Evolutionary conservation across 1,140 invertebrate genomes (phyloP).

Genomic region (Ptiloglossa arizonensis): DNA sequence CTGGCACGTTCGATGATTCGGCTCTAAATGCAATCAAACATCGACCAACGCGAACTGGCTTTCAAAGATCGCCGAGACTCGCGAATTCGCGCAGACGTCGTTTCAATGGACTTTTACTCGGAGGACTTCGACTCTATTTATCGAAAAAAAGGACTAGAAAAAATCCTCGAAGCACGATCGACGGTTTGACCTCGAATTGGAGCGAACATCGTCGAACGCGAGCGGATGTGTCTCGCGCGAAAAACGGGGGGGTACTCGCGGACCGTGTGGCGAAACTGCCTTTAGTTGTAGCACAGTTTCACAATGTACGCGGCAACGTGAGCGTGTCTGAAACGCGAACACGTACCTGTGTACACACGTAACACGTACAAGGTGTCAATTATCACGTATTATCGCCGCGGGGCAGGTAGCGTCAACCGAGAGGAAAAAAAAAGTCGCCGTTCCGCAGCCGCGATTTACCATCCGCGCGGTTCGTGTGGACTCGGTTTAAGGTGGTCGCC

Average conservation of each 20-base stretch:
- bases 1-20: too few species aligned
- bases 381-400: constrained; percentile 74
- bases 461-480: constrained; percentile 23
- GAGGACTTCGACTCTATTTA: too few species aligned
- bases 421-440: constrained; percentile 47
- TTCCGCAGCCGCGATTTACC: constrained; percentile 31
- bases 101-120: too few species aligned
- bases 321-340: constrained; percentile 39
- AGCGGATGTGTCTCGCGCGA: neutral
- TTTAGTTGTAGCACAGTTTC: constrained; percentile 50
- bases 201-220: neutral
- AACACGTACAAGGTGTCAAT: constrained; percentile 73
- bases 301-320: constrained; percentile 39
- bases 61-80: too few species aligned
- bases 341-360: constrained; percentile 46
- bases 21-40: too few species aligned
- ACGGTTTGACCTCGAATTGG: neutral
- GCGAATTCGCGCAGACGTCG: too few species aligned
- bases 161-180: too few species aligned
- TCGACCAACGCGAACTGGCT: too few species aligned
- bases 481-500: constrained; percentile 47
- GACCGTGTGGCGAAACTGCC: constrained; percentile 14
- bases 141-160: too few species aligned
- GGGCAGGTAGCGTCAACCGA: constrained; percentile 47
- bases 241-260: neutral